phyloP scores from a whole-genome alignment of 2,888 invertebrate species.

The Digitonthophagus gazella region DNA sequence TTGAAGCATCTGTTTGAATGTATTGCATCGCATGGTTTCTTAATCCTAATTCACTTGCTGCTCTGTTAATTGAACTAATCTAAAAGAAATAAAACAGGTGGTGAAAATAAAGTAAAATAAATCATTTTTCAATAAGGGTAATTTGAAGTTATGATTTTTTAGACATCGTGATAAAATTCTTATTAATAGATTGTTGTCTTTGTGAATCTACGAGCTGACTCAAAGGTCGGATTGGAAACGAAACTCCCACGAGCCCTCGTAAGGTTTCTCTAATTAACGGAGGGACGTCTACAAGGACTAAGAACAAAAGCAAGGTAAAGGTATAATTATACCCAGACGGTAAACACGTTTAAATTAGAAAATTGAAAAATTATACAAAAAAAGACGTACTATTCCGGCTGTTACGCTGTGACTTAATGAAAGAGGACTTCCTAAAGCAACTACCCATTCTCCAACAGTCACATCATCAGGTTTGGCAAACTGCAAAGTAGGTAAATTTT shows the following conservation, averaged over 20 bases:
- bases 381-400: conserved; percentile 86
- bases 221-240: too few species aligned
- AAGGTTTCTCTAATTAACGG: not conserved
- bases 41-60: conserved; percentile 69
- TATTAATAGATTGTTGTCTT: too few species aligned
- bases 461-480: conserved; percentile 74
- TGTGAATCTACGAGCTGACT: too few species aligned
- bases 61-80: conserved; percentile 59
- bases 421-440: conserved; percentile 92
- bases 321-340: too few species aligned
- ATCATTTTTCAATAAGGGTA: too few species aligned
- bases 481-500: conserved; percentile 71
- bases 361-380: not conserved
- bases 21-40: conserved; percentile 66
- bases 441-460: conserved; percentile 89
- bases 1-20: conserved; percentile 93
- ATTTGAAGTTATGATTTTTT: too few species aligned
- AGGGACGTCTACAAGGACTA: not conserved
- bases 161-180: too few species aligned
- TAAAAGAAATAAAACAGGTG: conserved; percentile 32
- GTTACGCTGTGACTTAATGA: conserved; percentile 89
- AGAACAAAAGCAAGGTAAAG: not conserved
- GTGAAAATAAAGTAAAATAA: not conserved
- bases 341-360: too few species aligned
- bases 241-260: not conserved